Evolutionary conservation across 2,888 invertebrate genomes (phyloP).

Genomic region (Lasioglossum leucozonium): DNA sequence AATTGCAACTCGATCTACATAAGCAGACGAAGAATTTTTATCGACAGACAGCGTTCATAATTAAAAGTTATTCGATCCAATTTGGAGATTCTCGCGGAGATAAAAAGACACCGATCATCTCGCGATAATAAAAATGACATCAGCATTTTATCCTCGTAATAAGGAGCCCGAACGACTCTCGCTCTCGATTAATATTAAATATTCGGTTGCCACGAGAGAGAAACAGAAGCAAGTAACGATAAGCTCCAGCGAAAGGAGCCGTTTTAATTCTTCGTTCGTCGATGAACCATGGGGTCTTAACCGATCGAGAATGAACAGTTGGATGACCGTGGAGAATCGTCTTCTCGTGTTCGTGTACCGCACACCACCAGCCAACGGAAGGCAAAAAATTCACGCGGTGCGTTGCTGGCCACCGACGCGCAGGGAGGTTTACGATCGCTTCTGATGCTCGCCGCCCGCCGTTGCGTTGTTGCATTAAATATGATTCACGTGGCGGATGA

Average conservation of each 20-base stretch:
- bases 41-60: not conserved
- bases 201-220: not conserved
- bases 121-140: not conserved
- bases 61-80: not conserved
- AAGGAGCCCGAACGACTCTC: not conserved
- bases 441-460: constrained; percentile 67
- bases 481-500: constrained; percentile 56
- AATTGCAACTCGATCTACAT: not conserved
- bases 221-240: not conserved
- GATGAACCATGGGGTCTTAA: constrained; percentile 25
- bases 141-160: not conserved
- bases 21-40: not conserved
- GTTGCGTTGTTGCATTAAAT: constrained; percentile 61
- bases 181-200: constrained; percentile 3
- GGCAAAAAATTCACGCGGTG: constrained; percentile 46
- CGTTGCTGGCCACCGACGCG: constrained; percentile 49
- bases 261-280: constrained; percentile 42
- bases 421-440: constrained; percentile 66
- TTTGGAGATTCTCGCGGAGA: not conserved
- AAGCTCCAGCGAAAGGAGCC: not conserved
- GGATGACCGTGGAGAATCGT: constrained; percentile 55
- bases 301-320: constrained; percentile 46
- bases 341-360: constrained; percentile 28
- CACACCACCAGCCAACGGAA: not conserved
- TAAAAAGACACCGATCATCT: not conserved